These are phyloP conservation scores for Choristoneura fumiferana DNA, from an alignment of 1,140 invertebrate species.

Conservation along the genomic window DNA sequence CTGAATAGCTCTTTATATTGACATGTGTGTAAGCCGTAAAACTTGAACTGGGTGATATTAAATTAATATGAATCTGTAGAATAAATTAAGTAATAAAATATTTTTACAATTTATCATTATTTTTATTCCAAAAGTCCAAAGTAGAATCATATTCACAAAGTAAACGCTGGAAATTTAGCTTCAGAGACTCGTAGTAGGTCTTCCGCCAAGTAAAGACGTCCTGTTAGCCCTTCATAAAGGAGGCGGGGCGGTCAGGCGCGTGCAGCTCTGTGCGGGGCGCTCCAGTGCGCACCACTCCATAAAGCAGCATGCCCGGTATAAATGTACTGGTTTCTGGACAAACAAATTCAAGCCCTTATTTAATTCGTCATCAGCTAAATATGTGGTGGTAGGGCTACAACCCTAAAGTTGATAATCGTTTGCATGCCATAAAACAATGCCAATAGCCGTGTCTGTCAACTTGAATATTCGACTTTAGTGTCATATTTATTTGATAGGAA, in stretches of 20 bases:
- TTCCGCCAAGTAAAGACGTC: conserved; percentile 84
- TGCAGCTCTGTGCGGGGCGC: conserved; percentile 81
- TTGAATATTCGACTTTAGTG: too few relatives aligned
- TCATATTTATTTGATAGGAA: too few relatives aligned
- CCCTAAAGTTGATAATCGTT: too few relatives aligned
- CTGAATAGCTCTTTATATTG: neutral
- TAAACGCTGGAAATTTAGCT: conserved; percentile 83
- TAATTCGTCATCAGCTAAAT: too few relatives aligned
- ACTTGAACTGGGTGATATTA: conserved; percentile 32
- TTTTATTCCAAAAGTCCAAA: conserved; percentile 1
- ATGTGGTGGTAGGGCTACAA: too few relatives aligned
- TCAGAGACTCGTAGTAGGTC: conserved; percentile 81
- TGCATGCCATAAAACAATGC: too few relatives aligned
- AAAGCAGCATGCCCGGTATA: conserved; percentile 90
- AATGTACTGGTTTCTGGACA: conserved; percentile 81
- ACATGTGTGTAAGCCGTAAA: conserved; percentile 5
- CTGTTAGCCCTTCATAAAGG: conserved; percentile 92
- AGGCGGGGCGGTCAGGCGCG: conserved; percentile 88
- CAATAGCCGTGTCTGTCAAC: too few relatives aligned
- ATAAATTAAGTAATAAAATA: conserved; percentile 24
- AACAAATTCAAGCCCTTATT: conserved; percentile 14
- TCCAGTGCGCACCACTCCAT: conserved; percentile 91
- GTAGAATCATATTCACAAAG: conserved; percentile 33
- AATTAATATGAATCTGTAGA: conserved; percentile 20
- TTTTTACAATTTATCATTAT: conserved; percentile 24